A percentile compares a stretch with the other conserved stretches of the same genome.
These are phyloP conservation scores for Siniperca undulata DNA, from an alignment of 2,797 vertebrate genomes.

Conservation along the genomic window DNA sequence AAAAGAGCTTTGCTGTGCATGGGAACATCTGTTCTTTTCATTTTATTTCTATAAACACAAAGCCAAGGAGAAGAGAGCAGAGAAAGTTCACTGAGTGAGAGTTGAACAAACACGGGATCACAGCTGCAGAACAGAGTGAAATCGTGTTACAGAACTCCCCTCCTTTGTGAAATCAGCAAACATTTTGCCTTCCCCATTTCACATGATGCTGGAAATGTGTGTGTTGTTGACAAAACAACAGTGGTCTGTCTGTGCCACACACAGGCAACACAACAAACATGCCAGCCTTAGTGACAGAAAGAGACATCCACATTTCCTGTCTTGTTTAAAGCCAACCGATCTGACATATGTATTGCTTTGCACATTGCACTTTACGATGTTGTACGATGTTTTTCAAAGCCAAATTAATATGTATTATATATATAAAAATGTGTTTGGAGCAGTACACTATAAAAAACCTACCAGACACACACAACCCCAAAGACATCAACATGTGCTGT, in stretches of 20 bases:
- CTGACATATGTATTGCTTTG: neutral
- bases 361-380: neutral
- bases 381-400: neutral
- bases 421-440: neutral
- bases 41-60: slow-evolving; percentile 32
- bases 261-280: slow-evolving; percentile 20
- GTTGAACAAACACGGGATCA: slow-evolving; percentile 35
- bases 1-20: neutral
- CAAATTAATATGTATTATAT: neutral
- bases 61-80: slow-evolving; percentile 17
- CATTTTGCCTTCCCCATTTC: slow-evolving; percentile 20
- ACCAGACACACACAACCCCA: neutral
- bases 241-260: neutral
- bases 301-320: neutral
- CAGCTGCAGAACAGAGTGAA: slow-evolving; percentile 44
- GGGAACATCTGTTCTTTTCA: slow-evolving; percentile 33
- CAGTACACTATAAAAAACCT: neutral
- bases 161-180: slow-evolving; percentile 48
- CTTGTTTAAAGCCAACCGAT: neutral
- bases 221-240: slow-evolving; percentile 43
- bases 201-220: slow-evolving; percentile 20
- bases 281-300: neutral
- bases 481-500: neutral
- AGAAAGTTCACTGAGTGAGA: slow-evolving; percentile 32
- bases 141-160: slow-evolving; percentile 34